Evolutionary conservation across 2,797 vertebrate species (phyloP).

Genomic region (Schizothorax lantsangensis): DNA sequence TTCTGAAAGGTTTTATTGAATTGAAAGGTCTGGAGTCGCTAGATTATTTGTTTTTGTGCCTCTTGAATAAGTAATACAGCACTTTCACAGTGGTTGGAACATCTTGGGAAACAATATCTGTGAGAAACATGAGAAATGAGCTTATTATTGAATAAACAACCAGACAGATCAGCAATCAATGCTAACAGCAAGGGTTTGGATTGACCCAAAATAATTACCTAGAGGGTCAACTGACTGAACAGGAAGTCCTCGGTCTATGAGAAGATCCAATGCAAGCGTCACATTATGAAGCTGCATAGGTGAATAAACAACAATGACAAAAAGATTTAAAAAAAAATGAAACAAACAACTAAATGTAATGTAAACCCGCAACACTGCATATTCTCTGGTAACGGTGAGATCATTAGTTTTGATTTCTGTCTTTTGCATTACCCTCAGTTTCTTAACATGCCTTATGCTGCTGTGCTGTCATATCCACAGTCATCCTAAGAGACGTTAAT

Average conservation of each 20-base stretch:
- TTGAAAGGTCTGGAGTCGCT: too few species aligned
- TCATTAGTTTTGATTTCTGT: constrained; percentile 24
- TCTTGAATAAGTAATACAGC: constrained; percentile 87
- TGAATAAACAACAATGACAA: constrained; percentile 30
- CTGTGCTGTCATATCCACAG: not conserved
- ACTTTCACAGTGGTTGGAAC: constrained; percentile 79
- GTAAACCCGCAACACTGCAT: not conserved
- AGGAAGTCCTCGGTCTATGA: constrained; percentile 79
- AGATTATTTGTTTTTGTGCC: constrained; percentile 74
- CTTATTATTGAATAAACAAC: constrained; percentile 15
- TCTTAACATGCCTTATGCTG: not conserved
- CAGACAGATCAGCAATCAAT: constrained; percentile 27
- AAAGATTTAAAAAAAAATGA: too few species aligned
- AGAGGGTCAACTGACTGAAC: constrained; percentile 78
- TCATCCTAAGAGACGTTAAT: constrained; percentile 26
- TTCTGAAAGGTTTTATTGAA: constrained; percentile 17
- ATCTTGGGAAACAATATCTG: constrained; percentile 91
- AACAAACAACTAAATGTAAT: not conserved
- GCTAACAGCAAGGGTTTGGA: not conserved
- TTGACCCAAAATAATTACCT: constrained; percentile 77
- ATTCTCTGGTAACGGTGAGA: not conserved
- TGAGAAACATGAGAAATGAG: constrained; percentile 55
- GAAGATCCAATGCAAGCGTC: constrained; percentile 86
- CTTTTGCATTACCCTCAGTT: not conserved
- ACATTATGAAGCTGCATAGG: constrained; percentile 88